Percentiles rank a stretch among this genome's conserved stretches.
Conservation (phyloP, 2,797 vertebrate genomes). For the Apogon talboti region DNA sequence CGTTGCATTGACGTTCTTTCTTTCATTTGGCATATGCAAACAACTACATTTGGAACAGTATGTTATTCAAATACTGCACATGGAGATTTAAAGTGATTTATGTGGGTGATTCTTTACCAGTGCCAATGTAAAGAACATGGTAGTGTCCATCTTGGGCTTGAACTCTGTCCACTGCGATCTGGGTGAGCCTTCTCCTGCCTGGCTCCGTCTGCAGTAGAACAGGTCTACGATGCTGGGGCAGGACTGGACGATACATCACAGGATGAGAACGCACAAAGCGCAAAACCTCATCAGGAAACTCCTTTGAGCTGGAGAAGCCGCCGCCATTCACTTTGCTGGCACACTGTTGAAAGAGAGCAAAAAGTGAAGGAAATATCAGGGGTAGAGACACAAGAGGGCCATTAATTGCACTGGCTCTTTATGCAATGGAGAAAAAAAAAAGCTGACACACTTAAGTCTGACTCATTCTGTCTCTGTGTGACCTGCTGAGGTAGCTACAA, state of each 20-base stretch:
- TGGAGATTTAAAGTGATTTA: background rate
- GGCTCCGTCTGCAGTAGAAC: constrained; percentile 91
- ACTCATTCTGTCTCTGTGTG: constrained; percentile 37
- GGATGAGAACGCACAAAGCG: constrained; percentile 93
- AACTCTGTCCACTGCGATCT: constrained; percentile 94
- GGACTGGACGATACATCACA: constrained; percentile 92
- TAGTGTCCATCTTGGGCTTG: constrained; percentile 98
- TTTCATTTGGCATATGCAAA: background rate
- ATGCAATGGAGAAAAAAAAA: constrained; percentile 26
- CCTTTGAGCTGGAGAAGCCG: constrained; percentile 91
- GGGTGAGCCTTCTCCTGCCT: constrained; percentile 90
- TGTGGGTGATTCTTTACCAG: constrained; percentile 83
- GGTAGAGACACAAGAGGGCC: constrained; percentile 22
- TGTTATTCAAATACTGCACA: too few species aligned
- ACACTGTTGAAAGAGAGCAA: constrained; percentile 83
- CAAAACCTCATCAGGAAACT: constrained; percentile 94
- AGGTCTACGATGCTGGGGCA: constrained; percentile 89
- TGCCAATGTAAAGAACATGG: constrained; percentile 96
- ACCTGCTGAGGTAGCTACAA: constrained; percentile 56
- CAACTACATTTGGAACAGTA: background rate
- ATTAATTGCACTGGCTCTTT: constrained; percentile 18
- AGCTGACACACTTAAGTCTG: constrained; percentile 29
- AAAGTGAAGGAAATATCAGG: background rate
- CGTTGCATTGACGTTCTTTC: too few species aligned
- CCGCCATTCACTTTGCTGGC: constrained; percentile 95